Conservation (phyloP, 2,888 invertebrate genomes). For the Pollenia amentaria region DNA sequence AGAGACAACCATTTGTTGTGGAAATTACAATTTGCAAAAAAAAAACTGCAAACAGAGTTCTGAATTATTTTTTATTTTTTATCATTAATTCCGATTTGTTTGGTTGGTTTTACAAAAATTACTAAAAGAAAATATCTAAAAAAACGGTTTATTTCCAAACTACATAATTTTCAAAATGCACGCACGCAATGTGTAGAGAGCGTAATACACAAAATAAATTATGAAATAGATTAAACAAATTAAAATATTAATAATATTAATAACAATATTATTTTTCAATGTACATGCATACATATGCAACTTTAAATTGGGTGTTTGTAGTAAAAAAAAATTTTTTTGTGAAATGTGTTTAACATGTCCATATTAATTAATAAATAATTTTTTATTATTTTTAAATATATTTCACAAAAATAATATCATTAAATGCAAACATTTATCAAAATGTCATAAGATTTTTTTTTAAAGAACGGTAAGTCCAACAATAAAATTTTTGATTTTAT, state of each 20-base stretch:
- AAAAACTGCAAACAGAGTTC: slow-evolving; percentile 26
- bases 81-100: slow-evolving; percentile 51
- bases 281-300: too few relatives aligned
- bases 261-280: too few relatives aligned
- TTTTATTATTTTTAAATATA: too few relatives aligned
- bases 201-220: slow-evolving; percentile 44
- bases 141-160: slow-evolving; percentile 11
- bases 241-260: slow-evolving; percentile 9
- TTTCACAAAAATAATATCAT: too few relatives aligned
- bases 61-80: slow-evolving; percentile 32
- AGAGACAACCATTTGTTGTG: slow-evolving; percentile 29
- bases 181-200: slow-evolving; percentile 64
- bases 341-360: too few relatives aligned
- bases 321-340: too few relatives aligned
- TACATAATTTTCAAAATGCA: slow-evolving; percentile 51
- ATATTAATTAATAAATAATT: too few relatives aligned
- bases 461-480: too few relatives aligned
- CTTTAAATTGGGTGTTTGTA: too few relatives aligned
- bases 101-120: slow-evolving; percentile 43
- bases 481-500: too few relatives aligned
- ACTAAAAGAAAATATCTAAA: background rate
- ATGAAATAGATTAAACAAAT: slow-evolving; percentile 24
- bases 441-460: too few relatives aligned
- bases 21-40: slow-evolving; percentile 51
- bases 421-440: too few relatives aligned